Percentiles rank a stretch among this genome's conserved stretches.
Evolutionary conservation across 2,888 invertebrate species (phyloP).

Genomic region (Brachyopa scutellaris): DNA sequence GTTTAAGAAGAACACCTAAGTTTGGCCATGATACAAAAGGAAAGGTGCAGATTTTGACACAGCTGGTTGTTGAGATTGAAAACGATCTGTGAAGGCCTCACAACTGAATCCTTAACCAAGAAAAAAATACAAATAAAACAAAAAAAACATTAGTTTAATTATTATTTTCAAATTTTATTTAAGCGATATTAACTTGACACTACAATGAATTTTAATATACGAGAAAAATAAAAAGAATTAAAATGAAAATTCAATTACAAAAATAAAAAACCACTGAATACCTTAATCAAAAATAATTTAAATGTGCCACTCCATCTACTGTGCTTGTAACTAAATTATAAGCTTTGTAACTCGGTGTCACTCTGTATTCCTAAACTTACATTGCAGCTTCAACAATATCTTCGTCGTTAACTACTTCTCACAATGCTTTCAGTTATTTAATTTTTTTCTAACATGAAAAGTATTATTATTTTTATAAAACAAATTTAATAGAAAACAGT

Average conservation of each 20-base stretch:
- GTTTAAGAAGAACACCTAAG: too few relatives aligned
- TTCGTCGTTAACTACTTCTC: not conserved
- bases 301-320: not conserved
- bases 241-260: slow-evolving; percentile 14
- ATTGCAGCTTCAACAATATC: too few relatives aligned
- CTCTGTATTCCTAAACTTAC: not conserved
- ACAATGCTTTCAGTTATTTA: not conserved
- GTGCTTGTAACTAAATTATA: not conserved
- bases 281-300: slow-evolving; percentile 35
- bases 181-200: slow-evolving; percentile 55
- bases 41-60: too few relatives aligned
- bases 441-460: slow-evolving; percentile 31
- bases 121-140: not conserved
- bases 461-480: slow-evolving; percentile 41
- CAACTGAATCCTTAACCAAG: too few relatives aligned
- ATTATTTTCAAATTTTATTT: slow-evolving; percentile 50
- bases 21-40: too few relatives aligned
- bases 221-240: not conserved
- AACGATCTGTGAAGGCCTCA: too few relatives aligned
- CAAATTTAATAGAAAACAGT: slow-evolving; percentile 12
- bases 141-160: slow-evolving; percentile 7
- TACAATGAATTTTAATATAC: slow-evolving; percentile 52
- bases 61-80: too few relatives aligned
- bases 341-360: not conserved
- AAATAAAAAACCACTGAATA: slow-evolving; percentile 55